phyloP scores from a whole-genome alignment of 2,797 vertebrate genomes.

The Centropyge bicolor region DNA sequence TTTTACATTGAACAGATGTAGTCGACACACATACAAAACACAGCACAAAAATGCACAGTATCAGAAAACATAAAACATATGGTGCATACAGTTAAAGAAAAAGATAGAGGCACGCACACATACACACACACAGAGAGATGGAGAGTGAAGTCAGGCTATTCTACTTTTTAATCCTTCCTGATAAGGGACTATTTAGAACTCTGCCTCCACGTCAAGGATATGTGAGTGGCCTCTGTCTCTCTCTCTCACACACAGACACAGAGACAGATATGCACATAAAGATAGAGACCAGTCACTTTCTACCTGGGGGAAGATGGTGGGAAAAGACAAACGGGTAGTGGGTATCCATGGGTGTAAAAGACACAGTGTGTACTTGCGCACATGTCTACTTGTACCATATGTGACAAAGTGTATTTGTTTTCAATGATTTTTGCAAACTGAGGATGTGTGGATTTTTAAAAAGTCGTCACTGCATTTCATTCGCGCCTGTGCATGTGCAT shows the following conservation, averaged over 20 bases:
- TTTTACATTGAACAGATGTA: neutral
- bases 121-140: neutral
- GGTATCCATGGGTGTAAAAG: neutral
- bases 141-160: slow-evolving; percentile 20
- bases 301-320: slow-evolving; percentile 17
- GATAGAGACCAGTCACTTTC: slow-evolving; percentile 5
- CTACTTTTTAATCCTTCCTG: slow-evolving; percentile 28
- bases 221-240: slow-evolving; percentile 8
- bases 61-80: neutral
- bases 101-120: neutral
- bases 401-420: neutral
- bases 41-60: neutral
- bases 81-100: slow-evolving; percentile 2
- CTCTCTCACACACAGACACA: neutral
- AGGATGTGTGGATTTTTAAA: neutral
- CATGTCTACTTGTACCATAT: neutral
- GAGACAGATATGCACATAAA: neutral
- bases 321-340: slow-evolving; percentile 22
- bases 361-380: neutral
- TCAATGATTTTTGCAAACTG: neutral
- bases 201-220: slow-evolving; percentile 26
- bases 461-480: neutral
- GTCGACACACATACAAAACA: neutral
- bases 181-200: slow-evolving; percentile 42
- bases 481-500: neutral